A percentile compares a stretch with the other conserved stretches of the same genome.
These are phyloP conservation scores for Cervus canadensis DNA, from an alignment of 2,113 vertebrate species.

Conservation along the genomic window DNA sequence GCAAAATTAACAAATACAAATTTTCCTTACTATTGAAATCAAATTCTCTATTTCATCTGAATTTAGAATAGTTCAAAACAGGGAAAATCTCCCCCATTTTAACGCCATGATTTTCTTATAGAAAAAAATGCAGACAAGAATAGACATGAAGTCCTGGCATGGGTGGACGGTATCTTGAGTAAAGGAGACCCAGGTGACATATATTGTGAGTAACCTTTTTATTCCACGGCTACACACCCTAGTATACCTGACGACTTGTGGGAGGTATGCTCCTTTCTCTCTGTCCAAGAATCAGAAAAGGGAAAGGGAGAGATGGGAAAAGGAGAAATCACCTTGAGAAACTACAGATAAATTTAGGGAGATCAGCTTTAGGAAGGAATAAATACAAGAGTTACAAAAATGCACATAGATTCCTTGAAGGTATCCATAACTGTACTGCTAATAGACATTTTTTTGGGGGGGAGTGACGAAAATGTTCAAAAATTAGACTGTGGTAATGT, in stretches of 20 bases:
- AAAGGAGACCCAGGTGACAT: not conserved
- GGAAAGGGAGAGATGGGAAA: not conserved
- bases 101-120: not conserved
- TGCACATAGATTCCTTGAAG: not conserved
- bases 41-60: not conserved
- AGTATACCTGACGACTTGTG: not conserved
- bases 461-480: not conserved
- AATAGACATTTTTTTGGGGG: not conserved
- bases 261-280: not conserved
- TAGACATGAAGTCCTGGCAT: not conserved
- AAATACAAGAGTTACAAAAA: not conserved
- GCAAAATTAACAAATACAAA: not conserved
- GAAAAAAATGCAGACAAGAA: not conserved
- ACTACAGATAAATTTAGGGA: not conserved
- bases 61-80: not conserved
- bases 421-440: not conserved
- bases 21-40: not conserved
- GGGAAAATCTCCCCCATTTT: not conserved
- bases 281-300: not conserved
- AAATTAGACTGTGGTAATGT: not conserved
- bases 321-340: not conserved
- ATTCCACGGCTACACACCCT: not conserved
- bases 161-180: not conserved
- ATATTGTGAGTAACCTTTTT: not conserved
- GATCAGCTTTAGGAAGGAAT: not conserved